Evolutionary conservation across 2,797 vertebrate species (phyloP), one percentile per base, ranked within the genome.

Genomic region (Neosilurus mollespiculum): DNA sequence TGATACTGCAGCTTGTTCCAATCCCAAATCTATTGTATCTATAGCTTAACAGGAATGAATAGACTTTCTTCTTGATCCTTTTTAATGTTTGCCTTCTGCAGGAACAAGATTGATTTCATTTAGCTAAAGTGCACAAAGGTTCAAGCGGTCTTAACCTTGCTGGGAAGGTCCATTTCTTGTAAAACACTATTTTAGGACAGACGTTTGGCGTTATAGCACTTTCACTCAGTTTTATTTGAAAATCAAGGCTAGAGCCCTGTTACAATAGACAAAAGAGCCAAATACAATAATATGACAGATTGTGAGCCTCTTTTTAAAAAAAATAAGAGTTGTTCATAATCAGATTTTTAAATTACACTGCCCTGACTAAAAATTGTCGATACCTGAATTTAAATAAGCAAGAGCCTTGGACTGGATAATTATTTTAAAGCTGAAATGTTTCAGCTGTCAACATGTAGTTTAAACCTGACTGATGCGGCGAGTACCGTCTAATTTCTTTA

Each of bases 1-100:
- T 15, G 11, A 70, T 65, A 77, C n/a, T 30, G 73, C 10, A 81
- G 65, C 73, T 81, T 62, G 72, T 64, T 81, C 49, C 26, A 76
- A 77, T n/a, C 51, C 43, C 51, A 67, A 56, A 30, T 24, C 59
- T 22, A 79, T 43, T 80, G 67, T 53, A 61, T 22, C 61, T 67
- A 30, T 53, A 67, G 20, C 66, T 76, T 73, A 75, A 65, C 9
- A 0, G 20, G n/a, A 64, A 54, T 26, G 70, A 66, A 66, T 24
- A 30, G 51, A 67, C n/a, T 14, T 81, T 67, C 34, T 49, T 51
- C 4, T 43, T 51, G n/a, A 65, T 53, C 61, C 51, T 76, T 67
- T 85, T 78, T 72, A 76, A 71, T n/a, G 18, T 53, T 72, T 79
- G 54, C 49, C 43, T 72, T 22, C 49, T 77, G 9, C 62, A 49